Conservation (phyloP, 2,113 vertebrate species). For the Melanostigma gelatinosum region DNA sequence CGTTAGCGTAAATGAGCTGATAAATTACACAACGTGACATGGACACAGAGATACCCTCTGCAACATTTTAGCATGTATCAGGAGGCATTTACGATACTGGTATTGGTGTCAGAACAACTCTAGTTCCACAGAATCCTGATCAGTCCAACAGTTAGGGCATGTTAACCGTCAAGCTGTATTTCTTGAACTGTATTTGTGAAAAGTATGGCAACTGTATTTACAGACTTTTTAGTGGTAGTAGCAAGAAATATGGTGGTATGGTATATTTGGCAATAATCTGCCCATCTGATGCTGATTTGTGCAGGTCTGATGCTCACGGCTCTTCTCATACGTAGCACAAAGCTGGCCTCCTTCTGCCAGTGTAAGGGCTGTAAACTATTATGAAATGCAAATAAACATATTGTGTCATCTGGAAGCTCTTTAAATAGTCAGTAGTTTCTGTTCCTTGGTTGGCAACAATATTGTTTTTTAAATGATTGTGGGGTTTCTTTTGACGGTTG, state of each 20-base stretch:
- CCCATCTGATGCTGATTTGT: conserved; percentile 17
- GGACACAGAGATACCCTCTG: no score
- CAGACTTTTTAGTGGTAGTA: background rate
- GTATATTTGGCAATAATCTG: background rate
- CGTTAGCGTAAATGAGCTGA: no score
- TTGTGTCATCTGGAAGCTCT: conserved; percentile 21
- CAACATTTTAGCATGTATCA: no score
- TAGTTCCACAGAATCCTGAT: no score
- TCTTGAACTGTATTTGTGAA: background rate
- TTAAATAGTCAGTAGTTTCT: conserved; percentile 7
- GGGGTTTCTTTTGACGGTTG: background rate
- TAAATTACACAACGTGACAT: no score
- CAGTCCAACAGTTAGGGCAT: background rate
- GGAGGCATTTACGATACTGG: no score
- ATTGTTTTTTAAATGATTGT: background rate
- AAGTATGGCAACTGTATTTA: background rate
- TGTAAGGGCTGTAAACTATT: background rate
- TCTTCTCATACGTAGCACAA: background rate
- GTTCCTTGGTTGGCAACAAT: background rate
- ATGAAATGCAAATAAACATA: conserved; percentile 10
- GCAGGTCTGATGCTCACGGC: background rate
- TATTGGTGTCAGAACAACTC: no score
- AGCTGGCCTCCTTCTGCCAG: conserved; percentile 16
- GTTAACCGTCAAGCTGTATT: background rate
- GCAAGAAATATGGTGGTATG: background rate